Evolutionary conservation across 2,797 vertebrate species (phyloP).

Genomic region (Enteromius trimaculatus): DNA sequence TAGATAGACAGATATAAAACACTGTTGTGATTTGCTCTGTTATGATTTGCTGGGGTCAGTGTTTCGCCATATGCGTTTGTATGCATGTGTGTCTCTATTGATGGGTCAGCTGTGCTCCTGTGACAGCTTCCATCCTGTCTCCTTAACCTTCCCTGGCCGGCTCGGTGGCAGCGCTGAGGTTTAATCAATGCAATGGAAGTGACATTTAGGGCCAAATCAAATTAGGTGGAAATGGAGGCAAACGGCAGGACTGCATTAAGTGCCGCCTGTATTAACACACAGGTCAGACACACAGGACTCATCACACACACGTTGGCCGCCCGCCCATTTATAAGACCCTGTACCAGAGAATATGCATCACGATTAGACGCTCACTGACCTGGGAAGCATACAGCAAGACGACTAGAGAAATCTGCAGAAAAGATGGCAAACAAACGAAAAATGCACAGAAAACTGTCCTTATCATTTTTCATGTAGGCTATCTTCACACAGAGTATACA

Average conservation of each 20-base stretch:
- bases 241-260: slow-evolving; percentile 85
- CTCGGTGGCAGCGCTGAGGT: slow-evolving; percentile 81
- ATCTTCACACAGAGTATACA: not conserved
- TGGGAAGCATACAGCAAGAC: slow-evolving; percentile 5
- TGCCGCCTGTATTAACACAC: slow-evolving; percentile 76
- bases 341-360: slow-evolving; percentile 3
- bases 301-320: slow-evolving; percentile 61
- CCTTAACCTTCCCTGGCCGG: slow-evolving; percentile 79
- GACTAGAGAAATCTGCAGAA: not conserved
- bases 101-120: slow-evolving; percentile 14
- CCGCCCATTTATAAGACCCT: slow-evolving; percentile 2
- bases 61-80: slow-evolving; percentile 32
- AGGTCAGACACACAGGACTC: slow-evolving; percentile 78
- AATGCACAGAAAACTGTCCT: slow-evolving; percentile 2
- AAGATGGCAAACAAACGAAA: slow-evolving; percentile 3
- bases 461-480: not conserved
- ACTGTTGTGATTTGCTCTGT: not conserved
- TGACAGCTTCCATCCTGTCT: slow-evolving; percentile 65
- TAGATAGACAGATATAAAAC: not conserved
- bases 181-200: slow-evolving; percentile 94
- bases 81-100: slow-evolving; percentile 44
- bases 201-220: slow-evolving; percentile 95
- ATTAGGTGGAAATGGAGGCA: slow-evolving; percentile 94
- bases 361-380: slow-evolving; percentile 20
- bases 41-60: slow-evolving; percentile 8